Conservation (phyloP, 2,888 invertebrate species). For the Nesidiocoris tenuis region DNA sequence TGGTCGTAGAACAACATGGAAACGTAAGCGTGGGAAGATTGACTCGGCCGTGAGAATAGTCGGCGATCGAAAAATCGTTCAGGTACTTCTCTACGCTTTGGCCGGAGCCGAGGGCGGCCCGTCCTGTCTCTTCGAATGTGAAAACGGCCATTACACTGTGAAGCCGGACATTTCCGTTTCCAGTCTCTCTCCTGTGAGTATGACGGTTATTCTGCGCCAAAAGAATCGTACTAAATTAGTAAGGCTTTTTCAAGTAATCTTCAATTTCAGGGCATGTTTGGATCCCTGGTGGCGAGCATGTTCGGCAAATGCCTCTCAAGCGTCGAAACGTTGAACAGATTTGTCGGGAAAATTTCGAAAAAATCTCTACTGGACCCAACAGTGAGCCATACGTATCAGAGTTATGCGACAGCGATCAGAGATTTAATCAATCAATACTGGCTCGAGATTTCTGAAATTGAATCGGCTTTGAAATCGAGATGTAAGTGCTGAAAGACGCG, state of each 20-base stretch:
- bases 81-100: constrained; percentile 35
- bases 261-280: constrained; percentile 36
- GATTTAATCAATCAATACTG: constrained; percentile 24
- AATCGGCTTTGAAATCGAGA: constrained; percentile 14
- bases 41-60: constrained; percentile 32
- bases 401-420: constrained; percentile 27
- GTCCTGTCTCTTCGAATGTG: constrained; percentile 5
- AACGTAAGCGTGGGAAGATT: not conserved
- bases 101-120: not conserved
- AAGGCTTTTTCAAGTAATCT: not conserved
- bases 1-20: not conserved
- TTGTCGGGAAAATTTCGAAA: not conserved
- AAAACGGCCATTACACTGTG: constrained; percentile 25
- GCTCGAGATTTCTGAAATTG: constrained; percentile 17
- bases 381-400: constrained; percentile 32
- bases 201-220: not conserved
- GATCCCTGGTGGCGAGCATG: constrained; percentile 25
- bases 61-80: constrained; percentile 33
- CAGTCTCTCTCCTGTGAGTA: constrained; percentile 42
- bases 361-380: constrained; percentile 14
- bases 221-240: not conserved
- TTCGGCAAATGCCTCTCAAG: constrained; percentile 39
- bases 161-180: constrained; percentile 26
- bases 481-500: not conserved
- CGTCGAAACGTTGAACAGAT: constrained; percentile 26